Base-by-base conservation (phyloP, 1,140 invertebrate genomes). In the Drosophila pallidifrons region DNA sequence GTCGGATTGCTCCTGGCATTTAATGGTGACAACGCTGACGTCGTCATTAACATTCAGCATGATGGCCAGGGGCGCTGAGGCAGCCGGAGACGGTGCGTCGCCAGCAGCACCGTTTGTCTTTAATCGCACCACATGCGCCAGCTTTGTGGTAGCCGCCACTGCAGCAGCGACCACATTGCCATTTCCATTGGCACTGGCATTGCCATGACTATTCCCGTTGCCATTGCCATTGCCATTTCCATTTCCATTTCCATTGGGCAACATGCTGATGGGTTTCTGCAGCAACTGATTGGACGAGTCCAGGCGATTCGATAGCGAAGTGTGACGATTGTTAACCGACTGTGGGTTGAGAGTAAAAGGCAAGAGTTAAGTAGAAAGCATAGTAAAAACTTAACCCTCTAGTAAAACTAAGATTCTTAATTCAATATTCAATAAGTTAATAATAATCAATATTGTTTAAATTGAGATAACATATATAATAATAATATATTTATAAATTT, bases 321-420 rank as follows among this genome's bases (percentile, higher is more conserved):
- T 91, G 59, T 92, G 91, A 1, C 91, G 81, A 82, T 92, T 91
- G 73, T 91, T 92, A 4, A 85, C 82, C 8, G 91, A 91, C 91
- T 92, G 52, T 11, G 54, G 10, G 13, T 20, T 8, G 16, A 30
- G 60, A 32, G 35, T 11, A 8, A 57, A 59, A 28, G 38, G 20
- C 52, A 16, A 45, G 1, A 49, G 38, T 54, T 41, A n/a, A 59
- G n/a, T 43, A 16, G 20, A 32, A 51, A 64, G 7, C 30, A 32
- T n/a, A 15, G 3, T 35, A 5, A 16, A 6, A n/a, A 16, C 8
- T 16, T 46, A 45, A 60, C 0, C 6, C 28, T 43, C 3, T 11
- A 15, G 45, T 0, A 7, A 7, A 6, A 13, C 5, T 43, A 7
- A 20, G 20, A 25, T 25, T 0, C 20, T 3, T 25, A 3, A 25